phyloP scores from a whole-genome alignment of 2,888 invertebrate species.

The Rhamnusium bicolor region DNA sequence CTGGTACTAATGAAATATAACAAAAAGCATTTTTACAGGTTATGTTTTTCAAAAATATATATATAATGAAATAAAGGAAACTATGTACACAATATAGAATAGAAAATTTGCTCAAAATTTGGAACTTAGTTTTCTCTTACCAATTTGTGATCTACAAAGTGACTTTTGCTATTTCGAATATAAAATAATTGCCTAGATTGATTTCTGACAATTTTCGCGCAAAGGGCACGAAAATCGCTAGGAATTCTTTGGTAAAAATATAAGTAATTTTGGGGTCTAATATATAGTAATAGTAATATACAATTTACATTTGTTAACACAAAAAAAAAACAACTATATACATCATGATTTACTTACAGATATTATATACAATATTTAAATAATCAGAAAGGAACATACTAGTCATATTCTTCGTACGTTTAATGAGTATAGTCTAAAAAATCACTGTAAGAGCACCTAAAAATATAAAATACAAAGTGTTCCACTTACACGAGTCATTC shows the following conservation, averaged over 20 bases:
- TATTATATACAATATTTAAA: slow-evolving; percentile 50
- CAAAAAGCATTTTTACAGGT: slow-evolving; percentile 42
- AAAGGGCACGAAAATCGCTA: not conserved
- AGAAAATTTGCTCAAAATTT: slow-evolving; percentile 19
- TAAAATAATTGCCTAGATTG: not conserved
- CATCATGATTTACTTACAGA: slow-evolving; percentile 47
- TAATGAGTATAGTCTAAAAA: slow-evolving; percentile 50
- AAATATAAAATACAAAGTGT: too few species aligned
- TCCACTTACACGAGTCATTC: too few species aligned
- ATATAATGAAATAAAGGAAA: slow-evolving; percentile 4
- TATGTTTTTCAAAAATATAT: not conserved
- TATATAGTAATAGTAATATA: slow-evolving; percentile 52
- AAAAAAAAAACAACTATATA: slow-evolving; percentile 50
- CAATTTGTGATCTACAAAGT: slow-evolving; percentile 25
- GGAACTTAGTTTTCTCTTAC: slow-evolving; percentile 4
- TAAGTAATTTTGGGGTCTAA: slow-evolving; percentile 41
- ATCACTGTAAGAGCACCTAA: slow-evolving; percentile 49
- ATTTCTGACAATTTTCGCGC: not conserved
- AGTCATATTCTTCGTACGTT: slow-evolving; percentile 41
- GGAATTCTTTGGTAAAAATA: slow-evolving; percentile 16
- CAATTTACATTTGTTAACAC: slow-evolving; percentile 54
- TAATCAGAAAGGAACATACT: slow-evolving; percentile 51
- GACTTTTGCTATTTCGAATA: slow-evolving; percentile 2
- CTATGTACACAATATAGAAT: slow-evolving; percentile 31
- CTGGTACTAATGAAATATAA: slow-evolving; percentile 50